phyloP scores from a whole-genome alignment of 2,113 vertebrate species.

The Alexandromys fortis region DNA sequence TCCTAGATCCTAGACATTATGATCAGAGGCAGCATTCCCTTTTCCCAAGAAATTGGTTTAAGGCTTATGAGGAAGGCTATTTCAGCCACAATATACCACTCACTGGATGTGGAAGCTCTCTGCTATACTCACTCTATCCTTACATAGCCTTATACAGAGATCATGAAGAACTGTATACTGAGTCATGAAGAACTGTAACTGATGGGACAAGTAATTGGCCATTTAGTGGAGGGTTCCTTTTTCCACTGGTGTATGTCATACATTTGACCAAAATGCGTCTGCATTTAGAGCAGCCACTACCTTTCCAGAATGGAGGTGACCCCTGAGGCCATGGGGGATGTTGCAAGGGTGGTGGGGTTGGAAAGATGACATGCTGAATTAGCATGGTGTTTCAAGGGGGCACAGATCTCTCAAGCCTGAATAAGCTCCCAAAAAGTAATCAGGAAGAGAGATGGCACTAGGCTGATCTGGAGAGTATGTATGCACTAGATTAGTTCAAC shows the following conservation, averaged over 20 bases:
- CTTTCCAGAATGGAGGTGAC: neutral
- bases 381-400: neutral
- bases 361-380: neutral
- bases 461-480: neutral
- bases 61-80: neutral
- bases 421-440: neutral
- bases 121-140: no score
- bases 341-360: rapidly evolving
- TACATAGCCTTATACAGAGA: neutral
- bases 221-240: neutral
- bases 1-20: neutral
- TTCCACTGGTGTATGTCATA: neutral
- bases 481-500: neutral
- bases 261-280: no score
- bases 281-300: neutral
- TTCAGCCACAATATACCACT: neutral
- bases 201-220: neutral
- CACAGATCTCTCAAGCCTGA: neutral
- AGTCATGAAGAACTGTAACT: neutral
- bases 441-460: neutral
- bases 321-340: rapidly evolving
- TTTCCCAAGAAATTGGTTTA: neutral
- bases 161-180: neutral
- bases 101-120: neutral
- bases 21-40: neutral